Conservation (phyloP, 1,140 invertebrate species). For the Drosophila pallidifrons region DNA sequence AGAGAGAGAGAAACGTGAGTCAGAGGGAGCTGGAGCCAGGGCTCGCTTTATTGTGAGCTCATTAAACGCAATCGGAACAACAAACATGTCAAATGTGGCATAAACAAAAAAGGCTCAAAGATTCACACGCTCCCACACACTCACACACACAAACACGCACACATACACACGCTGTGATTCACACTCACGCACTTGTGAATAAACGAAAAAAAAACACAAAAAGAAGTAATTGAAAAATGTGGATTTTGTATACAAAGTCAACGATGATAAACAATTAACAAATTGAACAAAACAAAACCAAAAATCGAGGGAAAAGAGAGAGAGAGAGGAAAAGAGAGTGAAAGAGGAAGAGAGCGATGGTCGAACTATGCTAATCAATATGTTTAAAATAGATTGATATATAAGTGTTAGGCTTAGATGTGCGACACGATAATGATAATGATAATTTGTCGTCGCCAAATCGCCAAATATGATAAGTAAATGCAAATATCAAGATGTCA, state of each 20-base stretch:
- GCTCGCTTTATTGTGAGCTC: conserved; percentile 6
- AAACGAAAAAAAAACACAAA: conserved; percentile 6
- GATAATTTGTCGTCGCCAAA: conserved; percentile 8
- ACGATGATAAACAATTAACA: conserved; percentile 59
- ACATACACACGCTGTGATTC: background rate
- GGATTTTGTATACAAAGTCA: conserved; percentile 73
- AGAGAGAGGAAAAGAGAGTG: background rate
- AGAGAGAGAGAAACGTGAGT: background rate
- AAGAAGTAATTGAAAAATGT: conserved; percentile 24
- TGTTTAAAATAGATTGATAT: conserved; percentile 40
- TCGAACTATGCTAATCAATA: conserved; percentile 66
- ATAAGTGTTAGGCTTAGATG: conserved; percentile 7
- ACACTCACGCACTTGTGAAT: background rate
- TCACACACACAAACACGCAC: conserved; percentile 1
- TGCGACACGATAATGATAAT: conserved; percentile 21
- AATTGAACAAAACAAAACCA: conserved; percentile 15
- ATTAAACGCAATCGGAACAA: conserved; percentile 13
- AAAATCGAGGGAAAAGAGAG: background rate
- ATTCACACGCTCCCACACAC: conserved; percentile 5
- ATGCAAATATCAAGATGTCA: conserved; percentile 20
- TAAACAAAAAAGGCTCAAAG: conserved; percentile 23
- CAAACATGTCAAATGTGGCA: conserved; percentile 20
- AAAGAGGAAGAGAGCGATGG: conserved; percentile 18
- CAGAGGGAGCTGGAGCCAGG: background rate
- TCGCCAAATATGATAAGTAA: conserved; percentile 1